A percentile compares a stretch with the other conserved stretches of the same genome.
phyloP scores from a whole-genome alignment of 2,113 vertebrate genomes.

The Ciconia boyciana region DNA sequence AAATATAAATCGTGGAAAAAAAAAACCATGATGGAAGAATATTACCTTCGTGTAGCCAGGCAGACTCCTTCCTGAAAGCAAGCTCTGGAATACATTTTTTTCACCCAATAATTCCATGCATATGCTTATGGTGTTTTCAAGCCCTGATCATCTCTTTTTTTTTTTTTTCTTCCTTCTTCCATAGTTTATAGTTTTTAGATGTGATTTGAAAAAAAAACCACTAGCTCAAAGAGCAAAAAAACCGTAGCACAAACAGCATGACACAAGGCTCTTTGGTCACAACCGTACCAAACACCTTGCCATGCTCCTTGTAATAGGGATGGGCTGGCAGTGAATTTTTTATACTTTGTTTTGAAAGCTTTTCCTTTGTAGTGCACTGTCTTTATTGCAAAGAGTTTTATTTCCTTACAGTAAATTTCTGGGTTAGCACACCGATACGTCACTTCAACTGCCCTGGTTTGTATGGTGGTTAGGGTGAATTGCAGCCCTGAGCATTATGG shows the following conservation, averaged over 20 bases:
- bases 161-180: not conserved
- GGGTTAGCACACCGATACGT: accelerated
- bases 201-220: not conserved
- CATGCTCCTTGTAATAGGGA: not conserved
- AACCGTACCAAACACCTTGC: not conserved
- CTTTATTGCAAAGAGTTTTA: not conserved
- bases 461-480: not conserved
- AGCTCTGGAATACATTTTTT: not conserved
- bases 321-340: not conserved
- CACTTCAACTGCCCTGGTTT: not conserved
- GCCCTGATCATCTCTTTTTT: not conserved
- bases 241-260: accelerated
- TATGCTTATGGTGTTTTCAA: not conserved
- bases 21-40: not conserved
- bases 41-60: not conserved
- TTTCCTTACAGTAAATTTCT: not conserved
- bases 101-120: not conserved
- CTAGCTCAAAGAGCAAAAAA: not conserved
- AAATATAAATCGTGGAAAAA: not conserved
- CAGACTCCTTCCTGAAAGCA: not conserved
- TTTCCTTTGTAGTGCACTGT: not conserved
- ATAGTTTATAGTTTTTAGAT: not conserved
- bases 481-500: not conserved
- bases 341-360: not conserved
- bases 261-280: not conserved